phyloP scores from a whole-genome alignment of 2,888 invertebrate genomes.

The Smittia aterrima region DNA sequence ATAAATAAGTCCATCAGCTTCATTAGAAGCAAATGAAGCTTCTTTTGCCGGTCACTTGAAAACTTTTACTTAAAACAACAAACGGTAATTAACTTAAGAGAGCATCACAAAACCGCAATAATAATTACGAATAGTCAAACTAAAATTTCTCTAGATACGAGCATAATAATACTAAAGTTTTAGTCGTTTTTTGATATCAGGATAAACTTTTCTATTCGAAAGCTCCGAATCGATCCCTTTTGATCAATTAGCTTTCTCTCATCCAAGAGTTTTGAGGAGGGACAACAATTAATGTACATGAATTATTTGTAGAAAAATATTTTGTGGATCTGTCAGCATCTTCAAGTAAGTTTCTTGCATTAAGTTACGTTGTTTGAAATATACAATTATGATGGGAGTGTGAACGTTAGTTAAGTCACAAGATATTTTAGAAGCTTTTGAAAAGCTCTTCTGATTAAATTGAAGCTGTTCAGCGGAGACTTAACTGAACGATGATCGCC shows the following conservation, averaged over 20 bases:
- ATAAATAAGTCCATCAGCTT: no score
- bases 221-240: neutral
- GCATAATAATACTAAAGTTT: neutral
- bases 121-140: neutral
- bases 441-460: no score
- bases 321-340: neutral
- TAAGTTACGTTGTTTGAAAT: neutral
- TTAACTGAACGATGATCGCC: neutral
- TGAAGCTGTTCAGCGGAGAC: no score
- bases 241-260: neutral
- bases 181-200: no score
- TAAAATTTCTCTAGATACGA: neutral
- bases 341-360: neutral
- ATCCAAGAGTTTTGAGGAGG: neutral
- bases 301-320: slow-evolving; percentile 6
- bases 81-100: slow-evolving; percentile 4
- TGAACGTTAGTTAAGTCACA: neutral
- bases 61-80: no score
- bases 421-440: neutral
- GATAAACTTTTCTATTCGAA: neutral
- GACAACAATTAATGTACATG: neutral
- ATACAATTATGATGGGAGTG: neutral
- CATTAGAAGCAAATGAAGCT: no score
- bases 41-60: no score
- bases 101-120: slow-evolving; percentile 19